A percentile compares a stretch with the other conserved stretches of the same genome.
Conservation (phyloP, 1,140 invertebrate species). For the Anoplophora glabripennis region DNA sequence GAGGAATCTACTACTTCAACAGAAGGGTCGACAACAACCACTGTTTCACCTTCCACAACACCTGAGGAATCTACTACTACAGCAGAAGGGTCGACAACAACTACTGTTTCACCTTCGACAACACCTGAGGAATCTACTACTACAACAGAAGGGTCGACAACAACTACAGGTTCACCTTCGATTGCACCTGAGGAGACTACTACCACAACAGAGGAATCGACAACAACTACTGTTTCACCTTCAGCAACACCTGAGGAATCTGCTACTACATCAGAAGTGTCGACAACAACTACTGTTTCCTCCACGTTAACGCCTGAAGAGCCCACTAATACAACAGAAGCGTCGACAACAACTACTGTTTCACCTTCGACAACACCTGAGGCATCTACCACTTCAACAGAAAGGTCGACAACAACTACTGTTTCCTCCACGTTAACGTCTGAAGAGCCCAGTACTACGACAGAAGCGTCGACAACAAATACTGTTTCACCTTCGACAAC, state of each 20-base stretch:
- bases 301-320: not conserved
- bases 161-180: not conserved
- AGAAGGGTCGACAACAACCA: too few species aligned
- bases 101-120: too few species aligned
- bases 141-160: not conserved
- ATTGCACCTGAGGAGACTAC: not conserved
- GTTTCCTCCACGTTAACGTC: not conserved
- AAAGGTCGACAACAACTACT: not conserved
- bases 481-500: not conserved
- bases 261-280: not conserved
- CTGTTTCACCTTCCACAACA: too few species aligned
- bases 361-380: too few species aligned
- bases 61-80: too few species aligned
- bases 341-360: too few species aligned
- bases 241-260: not conserved
- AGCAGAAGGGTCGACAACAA: too few species aligned
- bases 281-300: not conserved
- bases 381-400: too few species aligned
- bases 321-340: too few species aligned
- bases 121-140: not conserved
- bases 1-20: too few species aligned
- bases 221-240: not conserved
- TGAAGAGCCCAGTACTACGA: not conserved
- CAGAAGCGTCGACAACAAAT: not conserved
- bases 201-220: not conserved